These are phyloP conservation scores for Siderastrea radians DNA, from an alignment of 92 coral and sea anemone genomes.

Conservation along the genomic window DNA sequence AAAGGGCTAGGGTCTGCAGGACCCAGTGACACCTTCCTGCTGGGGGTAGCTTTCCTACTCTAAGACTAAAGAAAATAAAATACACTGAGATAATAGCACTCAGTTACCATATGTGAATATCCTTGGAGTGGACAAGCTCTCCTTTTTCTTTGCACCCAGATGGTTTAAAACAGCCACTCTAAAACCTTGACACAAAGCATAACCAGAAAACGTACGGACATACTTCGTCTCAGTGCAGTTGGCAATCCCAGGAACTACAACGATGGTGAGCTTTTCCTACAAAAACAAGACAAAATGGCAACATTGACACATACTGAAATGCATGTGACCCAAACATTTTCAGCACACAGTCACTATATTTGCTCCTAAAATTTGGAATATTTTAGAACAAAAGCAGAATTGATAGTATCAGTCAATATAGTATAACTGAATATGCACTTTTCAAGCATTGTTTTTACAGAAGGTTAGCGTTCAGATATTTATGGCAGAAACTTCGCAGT, in stretches of 20 bases:
- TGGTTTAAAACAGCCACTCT: conserved; percentile 94
- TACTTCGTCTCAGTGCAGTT: conserved; percentile 95
- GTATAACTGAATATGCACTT: too few species aligned
- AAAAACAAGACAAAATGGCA: not conserved
- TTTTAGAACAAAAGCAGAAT: too few species aligned
- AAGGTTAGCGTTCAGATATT: too few species aligned
- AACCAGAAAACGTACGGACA: conserved; percentile 87
- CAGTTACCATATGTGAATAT: conserved; percentile 93
- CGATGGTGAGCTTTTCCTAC: conserved; percentile 78
- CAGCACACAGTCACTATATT: too few species aligned
- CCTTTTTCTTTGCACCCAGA: conserved; percentile 86
- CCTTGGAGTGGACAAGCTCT: conserved; percentile 88
- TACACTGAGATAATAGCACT: too few species aligned
- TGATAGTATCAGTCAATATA: too few species aligned
- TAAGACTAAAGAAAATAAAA: not conserved
- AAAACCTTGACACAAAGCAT: conserved; percentile 80
- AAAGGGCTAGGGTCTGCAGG: too few species aligned
- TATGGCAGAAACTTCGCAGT: not conserved
- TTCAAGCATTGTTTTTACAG: too few species aligned
- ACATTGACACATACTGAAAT: too few species aligned
- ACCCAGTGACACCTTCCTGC: too few species aligned
- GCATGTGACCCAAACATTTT: too few species aligned
- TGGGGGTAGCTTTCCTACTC: not conserved
- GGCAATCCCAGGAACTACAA: conserved; percentile 97
- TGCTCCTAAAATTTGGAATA: too few species aligned